These are phyloP conservation scores for Eurystomus gularis DNA, from an alignment of 2,113 vertebrate genomes.

Conservation along the genomic window DNA sequence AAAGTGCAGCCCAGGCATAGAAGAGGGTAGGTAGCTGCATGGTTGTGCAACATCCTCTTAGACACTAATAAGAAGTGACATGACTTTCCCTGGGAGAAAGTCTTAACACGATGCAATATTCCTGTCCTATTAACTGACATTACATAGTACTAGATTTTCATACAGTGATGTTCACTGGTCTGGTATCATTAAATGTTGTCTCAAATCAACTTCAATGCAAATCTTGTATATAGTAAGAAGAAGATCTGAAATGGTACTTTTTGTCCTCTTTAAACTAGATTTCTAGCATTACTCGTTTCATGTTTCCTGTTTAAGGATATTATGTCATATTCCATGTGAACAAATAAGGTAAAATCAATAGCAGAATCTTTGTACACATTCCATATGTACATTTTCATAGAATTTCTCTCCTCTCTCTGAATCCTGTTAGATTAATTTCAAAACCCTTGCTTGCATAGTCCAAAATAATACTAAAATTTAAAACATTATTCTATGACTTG, in stretches of 20 bases:
- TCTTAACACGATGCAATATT: not conserved
- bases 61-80: not conserved
- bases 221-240: not conserved
- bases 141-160: not conserved
- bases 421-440: not conserved
- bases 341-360: not conserved
- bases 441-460: not conserved
- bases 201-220: not conserved
- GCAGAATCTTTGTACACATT: not conserved
- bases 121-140: not conserved
- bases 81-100: slow-evolving; percentile 26
- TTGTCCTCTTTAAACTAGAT: not conserved
- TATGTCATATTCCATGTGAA: not conserved
- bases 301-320: not conserved
- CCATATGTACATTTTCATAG: not conserved
- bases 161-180: not conserved
- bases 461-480: not conserved
- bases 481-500: not conserved
- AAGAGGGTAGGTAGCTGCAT: not conserved
- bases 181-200: not conserved
- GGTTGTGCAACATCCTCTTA: not conserved
- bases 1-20: not conserved
- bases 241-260: not conserved
- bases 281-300: not conserved
- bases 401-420: not conserved